phyloP scores from a whole-genome alignment of 1,140 invertebrate genomes.

The Microplitis demolitor region DNA sequence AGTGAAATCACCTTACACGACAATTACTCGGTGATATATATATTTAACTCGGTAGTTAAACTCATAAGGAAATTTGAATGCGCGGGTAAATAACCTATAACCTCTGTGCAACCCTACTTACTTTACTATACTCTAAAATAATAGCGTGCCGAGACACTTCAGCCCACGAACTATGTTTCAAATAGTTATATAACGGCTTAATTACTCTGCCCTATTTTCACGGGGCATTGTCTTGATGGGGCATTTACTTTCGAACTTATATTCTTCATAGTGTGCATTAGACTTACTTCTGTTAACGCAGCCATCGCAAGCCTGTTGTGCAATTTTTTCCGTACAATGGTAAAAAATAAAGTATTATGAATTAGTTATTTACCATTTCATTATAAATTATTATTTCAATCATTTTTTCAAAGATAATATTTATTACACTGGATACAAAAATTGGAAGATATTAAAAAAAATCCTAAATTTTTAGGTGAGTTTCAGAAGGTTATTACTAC shows the following conservation, averaged over 20 bases:
- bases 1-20: conserved; percentile 19
- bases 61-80: background rate
- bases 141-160: conserved; percentile 36
- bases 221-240: conserved; percentile 52
- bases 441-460: too few species aligned
- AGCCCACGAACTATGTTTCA: conserved; percentile 42
- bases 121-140: background rate
- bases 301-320: conserved; percentile 13
- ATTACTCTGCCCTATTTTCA: conserved; percentile 57
- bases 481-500: too few species aligned
- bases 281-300: conserved; percentile 6
- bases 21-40: background rate
- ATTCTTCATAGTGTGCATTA: background rate
- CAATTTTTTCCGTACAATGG: conserved; percentile 9
- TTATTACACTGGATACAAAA: too few species aligned
- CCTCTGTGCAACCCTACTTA: conserved; percentile 35
- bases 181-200: conserved; percentile 55
- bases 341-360: background rate
- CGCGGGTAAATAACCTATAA: conserved; percentile 16
- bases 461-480: too few species aligned
- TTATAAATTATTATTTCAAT: too few species aligned
- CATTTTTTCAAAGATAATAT: too few species aligned
- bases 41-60: background rate
- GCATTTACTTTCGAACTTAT: conserved; percentile 45
- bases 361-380: too few species aligned